These are phyloP conservation scores for Lithodes maja DNA, from an alignment of 2,888 invertebrate genomes.

Conservation along the genomic window DNA sequence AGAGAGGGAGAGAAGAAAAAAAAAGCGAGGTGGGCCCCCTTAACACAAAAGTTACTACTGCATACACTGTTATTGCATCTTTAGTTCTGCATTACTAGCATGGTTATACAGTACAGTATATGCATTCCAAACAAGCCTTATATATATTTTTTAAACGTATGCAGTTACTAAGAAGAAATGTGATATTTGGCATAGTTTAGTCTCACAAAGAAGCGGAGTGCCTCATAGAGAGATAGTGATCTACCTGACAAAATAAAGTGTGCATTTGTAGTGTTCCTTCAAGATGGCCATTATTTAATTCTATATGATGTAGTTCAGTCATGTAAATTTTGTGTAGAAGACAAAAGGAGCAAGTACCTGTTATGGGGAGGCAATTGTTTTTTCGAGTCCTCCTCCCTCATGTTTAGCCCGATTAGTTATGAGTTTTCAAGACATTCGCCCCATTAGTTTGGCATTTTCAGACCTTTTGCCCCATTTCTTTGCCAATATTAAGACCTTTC, in stretches of 20 bases:
- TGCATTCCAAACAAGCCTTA: background rate
- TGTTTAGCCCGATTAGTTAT: too few species aligned
- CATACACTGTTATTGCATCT: background rate
- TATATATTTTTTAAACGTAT: background rate
- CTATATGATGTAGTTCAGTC: background rate
- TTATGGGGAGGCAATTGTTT: background rate
- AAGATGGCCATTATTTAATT: background rate
- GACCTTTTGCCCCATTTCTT: too few species aligned
- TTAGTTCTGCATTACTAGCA: background rate
- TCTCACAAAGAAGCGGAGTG: background rate
- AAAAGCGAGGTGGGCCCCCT: too few species aligned
- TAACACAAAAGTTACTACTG: background rate
- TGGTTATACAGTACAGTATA: background rate
- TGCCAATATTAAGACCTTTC: too few species aligned
- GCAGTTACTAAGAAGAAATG: too few species aligned
- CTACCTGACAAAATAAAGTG: background rate
- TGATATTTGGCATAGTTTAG: too few species aligned
- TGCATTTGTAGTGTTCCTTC: background rate
- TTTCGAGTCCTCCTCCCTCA: background rate
- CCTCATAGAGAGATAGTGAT: background rate
- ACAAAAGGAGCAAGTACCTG: background rate
- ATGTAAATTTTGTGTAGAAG: background rate
- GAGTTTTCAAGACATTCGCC: too few species aligned
- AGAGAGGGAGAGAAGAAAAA: too few species aligned
- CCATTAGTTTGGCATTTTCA: too few species aligned